Base-by-base conservation (phyloP, 92 coral and sea anemone genomes). In the Metridium senile region DNA sequence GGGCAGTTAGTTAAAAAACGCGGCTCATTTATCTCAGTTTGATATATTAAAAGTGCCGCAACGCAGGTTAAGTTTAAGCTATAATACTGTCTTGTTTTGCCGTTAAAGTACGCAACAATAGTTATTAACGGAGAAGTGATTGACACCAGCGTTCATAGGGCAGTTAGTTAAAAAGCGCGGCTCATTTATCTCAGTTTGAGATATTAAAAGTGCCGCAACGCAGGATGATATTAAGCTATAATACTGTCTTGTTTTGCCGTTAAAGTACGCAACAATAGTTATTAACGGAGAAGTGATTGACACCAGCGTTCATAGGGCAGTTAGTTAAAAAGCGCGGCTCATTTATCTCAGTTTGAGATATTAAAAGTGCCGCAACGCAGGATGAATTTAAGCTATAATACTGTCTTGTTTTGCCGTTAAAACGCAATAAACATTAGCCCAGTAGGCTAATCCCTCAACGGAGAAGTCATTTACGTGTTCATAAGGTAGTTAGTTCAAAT, bases 381-480 rank as follows among this genome's bases (percentile, higher is more conserved):
- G n/a, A n/a, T n/a, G n/a, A n/a, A n/a, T n/a, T n/a, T n/a, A n/a
- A n/a, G n/a, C n/a, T n/a, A n/a, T n/a, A n/a, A n/a, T n/a, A n/a
- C n/a, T n/a, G n/a, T n/a, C n/a, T n/a, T n/a, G 49, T 39, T 39
- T 39, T 39, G 49, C 49, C 49, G 49, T 39, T 39, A 39, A 54
- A 16, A 54, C 6, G 59, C 59, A 9, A 13, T 54, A 33, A 33
- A 58, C 67, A 34, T 21, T 54, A 54, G 25, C 59, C 21, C 59
- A 54, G 23, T 21, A 20, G 59, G 59, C 68, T 73, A 73, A 73
- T 58, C 78, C 68, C 54, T 70, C 62, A 28, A 25, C 53, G 17
- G 52, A 32, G 19, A 11, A 31, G 47, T 25, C 66, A 57, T 28
- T 53, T 58, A 58, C 43, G 56, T 22, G 61, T 21, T 26, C 59